Base-by-base conservation (phyloP, 1,140 invertebrate species). In the Grapholita molesta region DNA sequence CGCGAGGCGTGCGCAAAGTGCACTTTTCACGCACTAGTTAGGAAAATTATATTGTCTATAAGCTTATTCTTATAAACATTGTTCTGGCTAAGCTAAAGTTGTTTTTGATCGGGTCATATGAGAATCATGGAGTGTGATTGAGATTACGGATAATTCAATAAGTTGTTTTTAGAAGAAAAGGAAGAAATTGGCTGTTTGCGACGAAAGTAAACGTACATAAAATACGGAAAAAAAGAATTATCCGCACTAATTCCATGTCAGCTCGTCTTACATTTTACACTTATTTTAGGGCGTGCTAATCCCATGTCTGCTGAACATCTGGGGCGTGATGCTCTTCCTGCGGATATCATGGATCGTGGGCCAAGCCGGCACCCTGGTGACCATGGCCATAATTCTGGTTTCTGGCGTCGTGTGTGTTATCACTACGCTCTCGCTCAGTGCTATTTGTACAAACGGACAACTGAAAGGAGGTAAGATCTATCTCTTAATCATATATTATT, bases 381-480 rank as follows among this genome's bases (percentile, higher is more conserved):
- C 99, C 81, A 98, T 99, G 69, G 94, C 94, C 8, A 94, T 99
- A 1, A 48, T 48, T 18, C 42, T 48, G 18, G 42, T 48, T 18
- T 48, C 42, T 21, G 42, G 18, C 42, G 18, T 48, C 42, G 42
- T 48, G 42, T 48, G 42, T n/a, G 42, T 48, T 18, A 48, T 48
- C 42, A 48, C 42, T 0, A 48, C 42, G 8, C 93, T 99, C 18
- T 99, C 98, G 23, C 96, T 99, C 91, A 98, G 97, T 70, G 99
- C 99, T 69, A 99, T 99, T 78, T 98, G 98, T 84, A 99, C 99
- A 72, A 99, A 99, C 93, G 99, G 99, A 68, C 97, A 99, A 93
- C 98, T 99, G 61, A 99, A 99, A 95, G 99, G 98, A 75, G 69
- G 73, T 75, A 66, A 48, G 9, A 33, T 15, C 11, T 69, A 32